These are phyloP conservation scores for Orthosia incerta DNA, from an alignment of 2,888 invertebrate genomes.

Conservation along the genomic window DNA sequence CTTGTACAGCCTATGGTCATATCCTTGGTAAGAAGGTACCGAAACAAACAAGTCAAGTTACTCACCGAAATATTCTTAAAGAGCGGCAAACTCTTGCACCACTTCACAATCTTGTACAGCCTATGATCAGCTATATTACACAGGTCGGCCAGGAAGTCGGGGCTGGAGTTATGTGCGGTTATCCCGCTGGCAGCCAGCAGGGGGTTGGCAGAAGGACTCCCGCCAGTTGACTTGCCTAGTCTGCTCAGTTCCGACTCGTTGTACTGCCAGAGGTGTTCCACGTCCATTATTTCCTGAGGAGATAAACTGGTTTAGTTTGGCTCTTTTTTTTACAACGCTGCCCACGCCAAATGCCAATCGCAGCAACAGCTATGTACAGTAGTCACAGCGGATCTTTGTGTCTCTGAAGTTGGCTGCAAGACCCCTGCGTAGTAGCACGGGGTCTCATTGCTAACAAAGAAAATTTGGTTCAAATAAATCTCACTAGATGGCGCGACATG, in stretches of 20 bases:
- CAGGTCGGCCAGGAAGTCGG: conserved; percentile 96
- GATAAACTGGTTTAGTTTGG: background rate
- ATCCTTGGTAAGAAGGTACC: too few relatives aligned
- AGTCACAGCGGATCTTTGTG: too few relatives aligned
- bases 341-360: too few relatives aligned
- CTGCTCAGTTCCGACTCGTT: conserved; percentile 95
- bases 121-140: conserved; percentile 98
- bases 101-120: conserved; percentile 99
- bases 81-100: conserved; percentile 99
- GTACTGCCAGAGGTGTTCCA: conserved; percentile 98
- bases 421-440: too few relatives aligned
- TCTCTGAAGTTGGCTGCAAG: too few relatives aligned
- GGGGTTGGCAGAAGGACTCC: conserved; percentile 85
- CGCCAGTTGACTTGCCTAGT: conserved; percentile 88
- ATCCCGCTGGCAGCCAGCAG: conserved; percentile 87
- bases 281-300: conserved; percentile 97
- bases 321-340: too few relatives aligned
- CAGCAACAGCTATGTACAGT: too few relatives aligned
- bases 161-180: conserved; percentile 92
- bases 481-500: too few relatives aligned
- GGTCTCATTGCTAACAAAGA: too few relatives aligned
- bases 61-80: conserved; percentile 98
- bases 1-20: conserved; percentile 98
- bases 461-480: too few relatives aligned
- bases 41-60: conserved; percentile 40